Evolutionary conservation across 2,113 vertebrate genomes (phyloP).

Genomic region (Carlito syrichta): DNA sequence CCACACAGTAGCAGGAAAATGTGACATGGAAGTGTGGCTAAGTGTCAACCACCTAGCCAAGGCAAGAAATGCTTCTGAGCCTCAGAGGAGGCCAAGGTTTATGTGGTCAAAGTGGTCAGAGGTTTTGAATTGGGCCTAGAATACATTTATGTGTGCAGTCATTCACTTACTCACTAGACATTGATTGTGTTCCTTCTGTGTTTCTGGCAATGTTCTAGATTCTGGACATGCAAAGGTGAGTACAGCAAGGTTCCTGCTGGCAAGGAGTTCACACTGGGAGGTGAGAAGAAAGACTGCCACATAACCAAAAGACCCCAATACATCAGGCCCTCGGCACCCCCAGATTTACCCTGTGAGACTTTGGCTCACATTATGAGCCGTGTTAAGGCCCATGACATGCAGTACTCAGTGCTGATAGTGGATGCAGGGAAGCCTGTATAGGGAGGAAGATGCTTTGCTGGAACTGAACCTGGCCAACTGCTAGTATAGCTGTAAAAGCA

Average conservation of each 20-base stretch:
- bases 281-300: not conserved
- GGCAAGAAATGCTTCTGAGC: not conserved
- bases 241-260: not conserved
- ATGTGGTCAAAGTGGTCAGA: not conserved
- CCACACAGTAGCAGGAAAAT: not conserved
- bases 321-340: not conserved
- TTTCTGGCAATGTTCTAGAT: not conserved
- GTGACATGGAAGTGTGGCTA: not conserved
- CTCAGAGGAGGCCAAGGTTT: not conserved
- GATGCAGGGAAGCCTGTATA: not conserved
- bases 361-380: not conserved
- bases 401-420: too few species aligned
- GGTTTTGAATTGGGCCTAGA: not conserved
- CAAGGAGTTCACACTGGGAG: not conserved
- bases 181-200: not conserved
- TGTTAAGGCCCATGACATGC: rapidly evolving
- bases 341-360: not conserved
- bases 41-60: not conserved
- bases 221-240: not conserved
- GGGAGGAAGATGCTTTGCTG: not conserved
- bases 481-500: not conserved
- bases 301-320: not conserved
- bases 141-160: not conserved
- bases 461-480: not conserved
- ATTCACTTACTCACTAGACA: not conserved